Conservation (phyloP, 2,113 vertebrate species). For the Ornithorhynchus anatinus region DNA sequence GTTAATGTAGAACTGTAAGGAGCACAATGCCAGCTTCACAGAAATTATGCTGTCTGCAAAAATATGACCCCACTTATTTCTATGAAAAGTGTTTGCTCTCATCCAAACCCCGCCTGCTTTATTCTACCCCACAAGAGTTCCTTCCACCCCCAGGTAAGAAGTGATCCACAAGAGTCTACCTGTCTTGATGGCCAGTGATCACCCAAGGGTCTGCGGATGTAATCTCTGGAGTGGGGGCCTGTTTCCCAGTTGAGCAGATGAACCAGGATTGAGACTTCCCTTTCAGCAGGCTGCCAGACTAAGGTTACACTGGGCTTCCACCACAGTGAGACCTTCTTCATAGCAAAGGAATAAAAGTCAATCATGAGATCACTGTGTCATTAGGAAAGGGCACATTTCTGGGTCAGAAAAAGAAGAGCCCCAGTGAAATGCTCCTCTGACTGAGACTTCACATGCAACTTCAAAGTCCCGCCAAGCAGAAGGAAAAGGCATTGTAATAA, state of each 20-base stretch:
- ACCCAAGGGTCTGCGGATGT: not conserved
- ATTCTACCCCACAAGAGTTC: not conserved
- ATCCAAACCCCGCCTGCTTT: too few species aligned
- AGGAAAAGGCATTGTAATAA: too few species aligned
- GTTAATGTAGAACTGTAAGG: too few species aligned
- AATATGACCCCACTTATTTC: too few species aligned
- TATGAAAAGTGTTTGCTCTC: too few species aligned
- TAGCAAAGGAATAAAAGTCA: not conserved
- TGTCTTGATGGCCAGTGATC: too few species aligned
- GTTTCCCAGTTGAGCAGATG: not conserved
- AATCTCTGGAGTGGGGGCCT: not conserved
- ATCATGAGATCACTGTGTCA: not conserved
- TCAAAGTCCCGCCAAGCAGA: too few species aligned
- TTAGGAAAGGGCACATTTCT: not conserved
- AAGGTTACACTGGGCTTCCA: not conserved
- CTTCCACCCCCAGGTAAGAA: not conserved
- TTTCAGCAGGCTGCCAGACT: not conserved
- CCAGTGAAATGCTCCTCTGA: not conserved
- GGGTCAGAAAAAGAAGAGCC: not conserved
- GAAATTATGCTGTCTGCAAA: too few species aligned
- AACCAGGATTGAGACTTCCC: not conserved
- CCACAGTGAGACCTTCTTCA: not conserved
- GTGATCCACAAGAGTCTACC: not conserved
- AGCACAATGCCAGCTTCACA: too few species aligned
- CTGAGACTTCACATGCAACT: not conserved